A percentile compares a stretch with the other conserved stretches of the same genome.
Conservation (phyloP, 2,797 vertebrate species). For the Parauchenoglanis punctatus region DNA sequence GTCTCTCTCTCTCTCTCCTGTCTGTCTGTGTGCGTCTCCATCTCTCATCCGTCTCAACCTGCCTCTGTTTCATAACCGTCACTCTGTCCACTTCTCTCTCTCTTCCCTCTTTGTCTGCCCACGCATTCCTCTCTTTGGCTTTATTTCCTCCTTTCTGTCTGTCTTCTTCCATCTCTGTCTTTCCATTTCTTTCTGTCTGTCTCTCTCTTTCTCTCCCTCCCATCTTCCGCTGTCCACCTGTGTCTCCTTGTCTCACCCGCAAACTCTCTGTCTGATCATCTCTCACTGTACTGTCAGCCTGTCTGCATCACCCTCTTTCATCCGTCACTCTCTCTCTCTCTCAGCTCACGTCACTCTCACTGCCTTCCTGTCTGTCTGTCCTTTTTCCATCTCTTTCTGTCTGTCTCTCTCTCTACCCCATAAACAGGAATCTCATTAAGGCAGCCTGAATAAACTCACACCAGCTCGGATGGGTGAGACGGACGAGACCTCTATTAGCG, state of each 20-base stretch:
- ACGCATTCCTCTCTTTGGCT: neutral
- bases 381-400: slow-evolving; percentile 54
- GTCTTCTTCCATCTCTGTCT: neutral
- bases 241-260: neutral
- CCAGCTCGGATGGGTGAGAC: slow-evolving; percentile 33
- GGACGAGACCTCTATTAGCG: slow-evolving; percentile 42
- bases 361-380: slow-evolving; percentile 32
- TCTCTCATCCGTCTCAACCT: neutral
- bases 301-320: neutral
- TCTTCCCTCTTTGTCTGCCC: neutral
- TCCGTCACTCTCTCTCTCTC: neutral
- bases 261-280: neutral
- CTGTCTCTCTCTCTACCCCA: slow-evolving; percentile 47
- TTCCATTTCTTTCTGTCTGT: neutral
- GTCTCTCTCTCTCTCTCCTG: neutral
- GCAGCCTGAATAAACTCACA: slow-evolving; percentile 32
- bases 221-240: neutral
- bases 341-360: neutral
- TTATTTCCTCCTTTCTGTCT: neutral
- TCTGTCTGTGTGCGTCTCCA: neutral
- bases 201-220: slow-evolving; percentile 7
- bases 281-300: slow-evolving; percentile 7
- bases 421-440: slow-evolving; percentile 52
- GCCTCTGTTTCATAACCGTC: neutral
- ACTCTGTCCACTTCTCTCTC: neutral